Conservation (phyloP, 2,113 vertebrate genomes). For the Oophaga pumilio region DNA sequence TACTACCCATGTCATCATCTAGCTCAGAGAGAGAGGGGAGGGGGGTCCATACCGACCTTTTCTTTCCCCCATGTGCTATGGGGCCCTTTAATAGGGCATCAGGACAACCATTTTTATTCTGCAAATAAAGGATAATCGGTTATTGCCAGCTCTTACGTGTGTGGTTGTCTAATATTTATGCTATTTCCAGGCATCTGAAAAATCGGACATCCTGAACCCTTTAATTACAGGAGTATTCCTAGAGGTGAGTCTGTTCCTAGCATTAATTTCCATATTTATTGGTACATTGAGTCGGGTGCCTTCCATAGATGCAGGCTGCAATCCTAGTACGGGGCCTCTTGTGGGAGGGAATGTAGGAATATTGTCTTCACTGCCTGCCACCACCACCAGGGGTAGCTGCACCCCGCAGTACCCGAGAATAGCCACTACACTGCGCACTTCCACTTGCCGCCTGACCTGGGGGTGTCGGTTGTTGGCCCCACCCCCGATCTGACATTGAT, state of each 20-base stretch:
- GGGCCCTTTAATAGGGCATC: too few species aligned
- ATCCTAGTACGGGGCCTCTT: neutral
- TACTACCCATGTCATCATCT: too few species aligned
- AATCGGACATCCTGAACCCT: constrained; percentile 91
- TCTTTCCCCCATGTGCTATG: too few species aligned
- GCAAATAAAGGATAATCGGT: too few species aligned
- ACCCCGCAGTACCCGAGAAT: too few species aligned
- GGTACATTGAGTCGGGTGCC: neutral
- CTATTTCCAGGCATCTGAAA: constrained; percentile 84
- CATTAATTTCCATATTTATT: neutral
- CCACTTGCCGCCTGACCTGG: too few species aligned
- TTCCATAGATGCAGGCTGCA: neutral
- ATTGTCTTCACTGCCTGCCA: neutral
- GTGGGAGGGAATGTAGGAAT: neutral
- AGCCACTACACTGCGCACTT: too few species aligned
- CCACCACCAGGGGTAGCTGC: neutral
- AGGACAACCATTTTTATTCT: too few species aligned
- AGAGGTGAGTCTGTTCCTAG: constrained; percentile 81
- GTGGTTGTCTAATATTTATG: neutral
- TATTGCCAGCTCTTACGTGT: neutral
- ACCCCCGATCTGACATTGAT: too few species aligned
- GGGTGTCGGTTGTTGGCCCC: too few species aligned
- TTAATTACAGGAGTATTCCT: constrained; percentile 95
- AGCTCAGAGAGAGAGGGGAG: too few species aligned
- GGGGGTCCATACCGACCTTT: too few species aligned